Base-by-base conservation (phyloP, 1,140 invertebrate genomes). In the Megathymus violae region DNA sequence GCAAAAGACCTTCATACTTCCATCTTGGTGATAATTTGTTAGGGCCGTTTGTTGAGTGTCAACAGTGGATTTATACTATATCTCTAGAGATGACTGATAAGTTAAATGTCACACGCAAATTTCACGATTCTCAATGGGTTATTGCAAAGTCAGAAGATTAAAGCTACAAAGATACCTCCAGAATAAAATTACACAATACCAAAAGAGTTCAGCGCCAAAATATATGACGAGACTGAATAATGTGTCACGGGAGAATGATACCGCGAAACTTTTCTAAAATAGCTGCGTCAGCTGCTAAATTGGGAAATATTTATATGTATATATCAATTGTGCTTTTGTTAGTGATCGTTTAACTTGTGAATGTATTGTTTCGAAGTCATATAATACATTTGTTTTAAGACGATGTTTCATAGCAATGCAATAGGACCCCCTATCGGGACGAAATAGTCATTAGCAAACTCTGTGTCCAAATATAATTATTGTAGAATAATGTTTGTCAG, bases 131-230 rank as follows among this genome's bases (percentile, higher is more conserved):
- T 54, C 19, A 27, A 54, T 27, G 38, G 15, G 38, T 13, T 54
- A 40, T 52, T 7, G 25, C 51, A 41, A 43, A 41, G 19, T 38
- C 16, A 13, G 51, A 43, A 43, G 51, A 54, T 43, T 43, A 38
- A 54, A 54, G 41, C 51, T 54, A 43, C 51, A 36, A 43, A 27
- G 1, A 43, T 43, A 54, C 19, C 19, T 43, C 51, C 47, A 25
- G 38, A 54, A 41, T 27, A 54, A 54, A 54, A 54, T 41, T 54
- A 38, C 38, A 54, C 38, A 54, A 41, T 41, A 54, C 36, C 38
- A 17, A 4, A 3, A 38, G 17, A 40, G 25, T 19, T 17, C 15
- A 38, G 48, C 51, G 3, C 36, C 27, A 19, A 41, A 56, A 56
- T 56, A 56, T 56, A 31, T 44, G 52, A 14, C 22, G 52, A 25